A percentile compares a stretch with the other conserved stretches of the same genome.
phyloP scores from a whole-genome alignment of 2,888 invertebrate species.

The Lithophane ornitopus region DNA sequence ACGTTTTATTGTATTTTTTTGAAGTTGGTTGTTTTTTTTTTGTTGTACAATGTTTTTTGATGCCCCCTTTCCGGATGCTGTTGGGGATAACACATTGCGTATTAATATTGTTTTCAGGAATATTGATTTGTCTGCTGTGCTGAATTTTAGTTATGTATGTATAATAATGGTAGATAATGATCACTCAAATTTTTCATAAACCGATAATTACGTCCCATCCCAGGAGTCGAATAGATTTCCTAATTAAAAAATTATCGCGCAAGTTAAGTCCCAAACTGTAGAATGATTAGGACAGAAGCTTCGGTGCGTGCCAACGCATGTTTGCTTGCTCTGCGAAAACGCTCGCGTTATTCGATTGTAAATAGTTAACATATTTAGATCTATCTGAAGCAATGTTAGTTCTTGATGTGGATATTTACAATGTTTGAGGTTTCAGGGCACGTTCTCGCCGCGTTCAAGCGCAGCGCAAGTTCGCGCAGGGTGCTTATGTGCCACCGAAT shows the following conservation, averaged over 20 bases:
- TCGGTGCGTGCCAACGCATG: background rate
- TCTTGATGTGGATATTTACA: constrained; percentile 1
- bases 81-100: background rate
- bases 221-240: background rate
- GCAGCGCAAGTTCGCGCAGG: constrained; percentile 79
- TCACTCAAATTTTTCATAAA: background rate
- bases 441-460: constrained; percentile 69
- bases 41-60: background rate
- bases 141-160: background rate
- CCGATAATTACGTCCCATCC: background rate
- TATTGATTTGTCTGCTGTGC: background rate
- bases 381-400: background rate
- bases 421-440: constrained; percentile 36
- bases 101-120: background rate
- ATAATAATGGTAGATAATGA: too few relatives aligned
- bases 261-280: background rate
- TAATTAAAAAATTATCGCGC: background rate
- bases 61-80: background rate
- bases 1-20: too few relatives aligned
- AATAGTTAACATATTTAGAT: background rate
- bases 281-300: background rate
- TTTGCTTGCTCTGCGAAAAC: background rate
- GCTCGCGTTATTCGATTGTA: background rate
- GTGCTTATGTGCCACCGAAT: constrained; percentile 69
- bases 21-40: background rate